phyloP scores from a whole-genome alignment of 2,888 invertebrate species.

The Meloe dianella region DNA sequence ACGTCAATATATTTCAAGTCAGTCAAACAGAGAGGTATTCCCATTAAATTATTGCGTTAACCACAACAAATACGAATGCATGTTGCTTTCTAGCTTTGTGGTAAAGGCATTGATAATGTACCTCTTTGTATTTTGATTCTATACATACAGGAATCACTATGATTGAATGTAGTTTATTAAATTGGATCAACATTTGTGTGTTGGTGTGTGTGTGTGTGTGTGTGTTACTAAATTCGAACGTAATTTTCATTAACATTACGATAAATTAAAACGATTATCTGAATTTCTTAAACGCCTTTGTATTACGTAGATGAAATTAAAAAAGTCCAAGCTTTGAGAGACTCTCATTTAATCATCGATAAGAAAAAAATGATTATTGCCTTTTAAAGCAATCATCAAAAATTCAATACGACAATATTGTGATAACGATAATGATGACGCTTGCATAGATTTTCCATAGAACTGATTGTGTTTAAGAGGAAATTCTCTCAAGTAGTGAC shows the following conservation, averaged over 20 bases:
- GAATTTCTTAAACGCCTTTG: too few species aligned
- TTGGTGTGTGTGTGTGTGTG: too few species aligned
- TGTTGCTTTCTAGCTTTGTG: background rate
- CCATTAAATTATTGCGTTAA: slow-evolving; percentile 1
- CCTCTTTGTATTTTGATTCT: background rate
- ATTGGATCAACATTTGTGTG: background rate
- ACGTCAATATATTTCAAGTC: background rate
- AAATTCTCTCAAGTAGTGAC: too few species aligned
- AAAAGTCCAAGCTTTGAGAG: too few species aligned
- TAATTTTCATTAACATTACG: too few species aligned
- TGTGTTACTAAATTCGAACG: too few species aligned
- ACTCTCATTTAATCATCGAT: too few species aligned
- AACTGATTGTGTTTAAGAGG: too few species aligned
- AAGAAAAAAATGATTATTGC: too few species aligned
- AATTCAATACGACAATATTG: background rate
- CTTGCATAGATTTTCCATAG: background rate
- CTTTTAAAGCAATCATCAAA: background rate
- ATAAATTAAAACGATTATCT: too few species aligned
- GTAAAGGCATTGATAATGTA: background rate
- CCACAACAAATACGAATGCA: background rate
- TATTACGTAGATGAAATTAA: too few species aligned
- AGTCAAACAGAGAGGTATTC: background rate
- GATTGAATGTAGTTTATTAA: background rate
- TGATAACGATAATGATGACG: too few species aligned
- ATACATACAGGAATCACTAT: background rate